Base-by-base conservation (phyloP, 2,888 invertebrate genomes). In the Ophion ellenae region DNA sequence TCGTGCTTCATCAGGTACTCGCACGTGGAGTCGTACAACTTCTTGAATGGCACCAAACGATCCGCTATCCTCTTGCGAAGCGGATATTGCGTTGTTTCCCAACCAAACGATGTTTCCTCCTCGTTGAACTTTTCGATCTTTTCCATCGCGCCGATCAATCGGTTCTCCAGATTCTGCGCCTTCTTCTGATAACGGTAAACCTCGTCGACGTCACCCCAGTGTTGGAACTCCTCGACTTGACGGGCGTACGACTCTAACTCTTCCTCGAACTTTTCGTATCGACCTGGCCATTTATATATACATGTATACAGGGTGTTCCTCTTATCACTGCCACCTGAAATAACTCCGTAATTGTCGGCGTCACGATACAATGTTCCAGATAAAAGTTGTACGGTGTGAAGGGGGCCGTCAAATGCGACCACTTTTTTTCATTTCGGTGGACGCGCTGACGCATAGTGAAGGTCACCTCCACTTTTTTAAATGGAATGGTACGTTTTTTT, bases 81-180 rank as follows among this genome's bases (percentile, higher is more conserved):
- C 0, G 98, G 98, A 95, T 99, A 99, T 89, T 97, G 97, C 0
- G 99, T 98, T 5, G 96, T 94, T 90, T 98, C 97, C 96, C 97
- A 99, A n/a, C 97, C 97, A 92, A 97, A 99, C 0, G 98, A 96
- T 0, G 95, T 94, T 93, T 99, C 99, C 93, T 99, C 99, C 92
- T 97, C 97, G 93, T 99, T 99, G 90, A 99, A 98, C 85, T 96
- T 96, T 91, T 98, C 98, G 87, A 99, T 98, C 89, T 96, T 96
- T 78, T 96, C 96, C 94, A 98, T 96, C 1, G 98, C 99, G 5
- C 94, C 93, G 71, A 96, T 94, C 86, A 98, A 95, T 95, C 96
- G 96, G 83, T 96, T 96, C 92, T 98, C 98, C 76, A 99, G 94
- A 71, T 95, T 95, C 69, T 96, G 96, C 0, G 98, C 97, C 86